Percentiles rank a stretch among this genome's conserved stretches.
Evolutionary conservation across 2,113 vertebrate species (phyloP).

Genomic region (Gavia stellata): DNA sequence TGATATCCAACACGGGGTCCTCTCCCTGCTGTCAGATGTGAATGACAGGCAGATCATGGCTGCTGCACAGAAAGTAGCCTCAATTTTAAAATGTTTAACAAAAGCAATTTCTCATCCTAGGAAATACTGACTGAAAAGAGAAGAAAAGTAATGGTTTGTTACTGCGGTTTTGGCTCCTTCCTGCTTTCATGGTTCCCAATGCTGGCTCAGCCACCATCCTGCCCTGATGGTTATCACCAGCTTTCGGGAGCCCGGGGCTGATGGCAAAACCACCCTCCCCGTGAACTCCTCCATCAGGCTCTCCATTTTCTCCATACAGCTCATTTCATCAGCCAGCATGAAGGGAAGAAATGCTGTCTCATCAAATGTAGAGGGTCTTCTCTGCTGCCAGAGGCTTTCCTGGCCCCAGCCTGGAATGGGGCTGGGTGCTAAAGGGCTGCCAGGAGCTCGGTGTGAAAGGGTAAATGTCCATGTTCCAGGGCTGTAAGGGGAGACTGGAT

Average conservation of each 20-base stretch:
- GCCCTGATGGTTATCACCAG: background rate
- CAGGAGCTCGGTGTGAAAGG: background rate
- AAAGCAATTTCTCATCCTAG: background rate
- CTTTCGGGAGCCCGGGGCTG: background rate
- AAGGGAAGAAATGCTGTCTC: background rate
- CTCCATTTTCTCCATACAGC: background rate
- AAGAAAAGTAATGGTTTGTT: background rate
- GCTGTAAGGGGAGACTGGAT: background rate
- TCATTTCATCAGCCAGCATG: background rate
- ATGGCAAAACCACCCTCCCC: background rate
- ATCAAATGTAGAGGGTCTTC: background rate
- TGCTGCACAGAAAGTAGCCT: background rate
- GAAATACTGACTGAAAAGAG: background rate
- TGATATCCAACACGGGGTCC: background rate
- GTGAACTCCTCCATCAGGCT: background rate
- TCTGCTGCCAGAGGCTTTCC: background rate
- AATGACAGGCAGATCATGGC: background rate
- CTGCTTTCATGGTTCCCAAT: background rate
- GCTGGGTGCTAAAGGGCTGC: background rate
- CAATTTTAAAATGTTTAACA: background rate
- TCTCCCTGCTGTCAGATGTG: rapidly evolving
- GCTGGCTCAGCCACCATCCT: background rate
- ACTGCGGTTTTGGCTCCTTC: background rate
- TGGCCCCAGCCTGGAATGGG: background rate
- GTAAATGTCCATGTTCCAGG: background rate